Conservation (phyloP, 1,140 invertebrate species). For the Drosophila eugracilis region DNA sequence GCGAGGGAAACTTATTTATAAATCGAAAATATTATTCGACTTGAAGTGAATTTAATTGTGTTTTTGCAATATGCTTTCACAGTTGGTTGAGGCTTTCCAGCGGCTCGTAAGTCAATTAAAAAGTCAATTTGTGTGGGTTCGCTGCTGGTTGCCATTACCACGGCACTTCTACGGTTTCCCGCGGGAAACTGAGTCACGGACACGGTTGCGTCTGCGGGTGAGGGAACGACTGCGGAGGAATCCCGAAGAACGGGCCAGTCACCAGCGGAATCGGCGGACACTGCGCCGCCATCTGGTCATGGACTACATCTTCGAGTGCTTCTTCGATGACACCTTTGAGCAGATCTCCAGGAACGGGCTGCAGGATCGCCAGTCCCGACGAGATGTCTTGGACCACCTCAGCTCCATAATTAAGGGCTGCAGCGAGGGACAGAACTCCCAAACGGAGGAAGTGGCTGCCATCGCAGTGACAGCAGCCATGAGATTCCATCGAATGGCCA, state of each 20-base stretch:
- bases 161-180: conserved; percentile 66
- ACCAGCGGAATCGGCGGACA: conserved; percentile 43
- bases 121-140: conserved; percentile 61
- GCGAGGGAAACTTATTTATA: not conserved
- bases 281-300: conserved; percentile 64
- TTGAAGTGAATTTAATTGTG: conserved; percentile 7
- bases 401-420: conserved; percentile 82
- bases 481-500: conserved; percentile 75
- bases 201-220: conserved; percentile 23
- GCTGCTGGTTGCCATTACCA: conserved; percentile 51
- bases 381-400: conserved; percentile 82
- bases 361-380: conserved; percentile 77
- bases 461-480: conserved; percentile 79
- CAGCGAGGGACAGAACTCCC: conserved; percentile 75
- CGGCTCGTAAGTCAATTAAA: conserved; percentile 74
- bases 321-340: conserved; percentile 81
- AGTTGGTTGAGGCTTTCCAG: conserved; percentile 61
- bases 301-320: conserved; percentile 84
- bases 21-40: conserved; percentile 6
- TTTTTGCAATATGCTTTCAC: conserved; percentile 54
- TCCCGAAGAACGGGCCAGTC: conserved; percentile 28
- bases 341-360: conserved; percentile 77
- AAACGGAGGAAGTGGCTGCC: conserved; percentile 74
- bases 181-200: conserved; percentile 43
- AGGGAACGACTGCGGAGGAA: conserved; percentile 15